phyloP scores from a whole-genome alignment of 2,797 vertebrate species.

The Enteromius afrohamiltoni region DNA sequence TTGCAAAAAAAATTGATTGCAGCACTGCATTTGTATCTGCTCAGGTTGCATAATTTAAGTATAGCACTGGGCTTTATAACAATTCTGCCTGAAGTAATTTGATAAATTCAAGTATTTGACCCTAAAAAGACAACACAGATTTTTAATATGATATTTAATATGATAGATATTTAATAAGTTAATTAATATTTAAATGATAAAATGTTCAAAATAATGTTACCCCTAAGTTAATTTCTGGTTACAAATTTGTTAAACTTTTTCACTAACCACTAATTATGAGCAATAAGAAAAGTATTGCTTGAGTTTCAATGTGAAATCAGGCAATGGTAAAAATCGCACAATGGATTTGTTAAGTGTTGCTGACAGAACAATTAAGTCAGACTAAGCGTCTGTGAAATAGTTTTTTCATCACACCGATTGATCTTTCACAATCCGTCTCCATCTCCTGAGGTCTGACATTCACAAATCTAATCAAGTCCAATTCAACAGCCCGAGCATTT shows the following conservation, averaged over 20 bases:
- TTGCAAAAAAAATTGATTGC: background rate
- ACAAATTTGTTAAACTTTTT: background rate
- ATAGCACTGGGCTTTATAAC: background rate
- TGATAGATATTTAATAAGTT: background rate
- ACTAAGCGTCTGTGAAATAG: conserved; percentile 30
- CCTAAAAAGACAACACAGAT: background rate
- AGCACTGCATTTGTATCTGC: background rate
- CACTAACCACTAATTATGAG: background rate
- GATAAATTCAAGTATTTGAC: background rate
- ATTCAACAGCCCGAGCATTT: background rate
- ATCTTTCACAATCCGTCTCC: conserved; percentile 19
- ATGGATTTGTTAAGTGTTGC: background rate
- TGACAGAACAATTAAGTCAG: conserved; percentile 21
- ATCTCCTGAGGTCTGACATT: conserved; percentile 30
- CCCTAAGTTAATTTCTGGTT: background rate
- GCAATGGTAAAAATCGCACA: background rate
- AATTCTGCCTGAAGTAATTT: background rate
- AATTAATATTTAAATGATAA: background rate
- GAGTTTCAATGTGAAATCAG: background rate
- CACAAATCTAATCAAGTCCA: conserved; percentile 21
- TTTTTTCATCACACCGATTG: conserved; percentile 35
- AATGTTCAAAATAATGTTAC: background rate
- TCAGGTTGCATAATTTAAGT: background rate
- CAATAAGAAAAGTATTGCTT: background rate
- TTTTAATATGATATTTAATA: no score